Evolutionary conservation across 2,888 invertebrate genomes (phyloP), one percentile per base, ranked within the genome.

Genomic region (Drosophila anomalata): DNA sequence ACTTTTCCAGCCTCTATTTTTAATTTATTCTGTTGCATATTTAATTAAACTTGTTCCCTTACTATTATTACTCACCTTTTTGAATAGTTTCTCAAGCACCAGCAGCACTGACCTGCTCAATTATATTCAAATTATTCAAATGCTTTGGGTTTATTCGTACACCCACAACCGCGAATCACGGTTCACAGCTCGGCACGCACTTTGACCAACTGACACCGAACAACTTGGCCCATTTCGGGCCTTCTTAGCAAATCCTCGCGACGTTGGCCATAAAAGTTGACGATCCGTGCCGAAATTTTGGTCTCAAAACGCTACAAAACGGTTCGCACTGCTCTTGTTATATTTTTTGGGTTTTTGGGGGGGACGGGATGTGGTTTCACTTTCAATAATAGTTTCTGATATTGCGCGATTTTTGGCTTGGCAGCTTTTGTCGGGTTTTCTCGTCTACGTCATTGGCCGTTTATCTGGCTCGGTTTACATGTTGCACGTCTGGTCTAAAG

Each of bases 381-480:
- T 79, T 81, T 82, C 78, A 54, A 79, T 72, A 79, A 63, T 55
- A 51, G 47, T 60, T 48, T 57, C 55, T 59, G 53, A 63, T 86
- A 75, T 84, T 84, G 86, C 88, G 83, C 74, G 83, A 83, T 85
- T 69, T 87, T 81, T 62, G 68, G 65, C 63, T 14, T 46, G 39
- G 22, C 51, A 63, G 63, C 76, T 76, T 62, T 54, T 65, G 66
- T 58, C 55, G 63, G 57, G 50, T 63, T 72, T 75, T 72, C 73
- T 87, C 77, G 75, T 69, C 79, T 83, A 85, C 79, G 75, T 82
- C 88, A 85, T 85, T 74, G 77, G 79, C 79, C 83, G 77, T 77
- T 81, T 81, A 86, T 72, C 87, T 79, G 67, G 56, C 69, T 78
- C 73, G 83, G 74, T 76, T 85, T 79, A 84, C 74, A 83, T 79